phyloP scores from a whole-genome alignment of 1,140 invertebrate genomes.

The Samia ricini region DNA sequence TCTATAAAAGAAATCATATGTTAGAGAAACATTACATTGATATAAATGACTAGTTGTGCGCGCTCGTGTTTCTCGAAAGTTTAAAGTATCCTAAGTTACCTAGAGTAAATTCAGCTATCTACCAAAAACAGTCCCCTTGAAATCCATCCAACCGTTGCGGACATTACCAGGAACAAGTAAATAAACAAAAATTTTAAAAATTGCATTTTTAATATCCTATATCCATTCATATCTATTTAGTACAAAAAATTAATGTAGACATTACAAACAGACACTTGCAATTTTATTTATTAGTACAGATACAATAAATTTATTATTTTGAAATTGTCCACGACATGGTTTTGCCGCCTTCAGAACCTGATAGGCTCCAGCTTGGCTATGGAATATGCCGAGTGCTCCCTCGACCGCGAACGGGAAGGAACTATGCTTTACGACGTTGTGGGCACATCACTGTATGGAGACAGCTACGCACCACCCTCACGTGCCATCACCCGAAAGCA shows the following conservation, averaged over 20 bases:
- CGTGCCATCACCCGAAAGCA: slow-evolving; percentile 45
- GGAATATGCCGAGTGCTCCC: slow-evolving; percentile 71
- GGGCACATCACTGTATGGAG: slow-evolving; percentile 62
- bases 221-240: no score
- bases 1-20: slow-evolving; percentile 79
- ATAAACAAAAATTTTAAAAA: no score
- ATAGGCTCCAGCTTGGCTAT: slow-evolving; percentile 72
- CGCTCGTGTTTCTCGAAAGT: no score
- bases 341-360: slow-evolving; percentile 71
- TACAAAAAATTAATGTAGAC: no score
- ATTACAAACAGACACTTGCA: not conserved
- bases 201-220: no score
- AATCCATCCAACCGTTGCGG: no score
- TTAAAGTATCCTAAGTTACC: no score
- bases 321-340: slow-evolving; percentile 71
- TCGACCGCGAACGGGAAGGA: slow-evolving; percentile 55
- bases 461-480: slow-evolving; percentile 66
- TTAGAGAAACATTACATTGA: not conserved
- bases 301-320: not conserved
- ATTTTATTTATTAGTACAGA: not conserved
- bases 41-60: no score
- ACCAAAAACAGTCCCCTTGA: no score
- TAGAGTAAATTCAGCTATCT: no score
- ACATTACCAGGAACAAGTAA: no score
- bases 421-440: slow-evolving; percentile 65